These are phyloP conservation scores for Battus philenor DNA, from an alignment of 1,140 invertebrate genomes.

Conservation along the genomic window DNA sequence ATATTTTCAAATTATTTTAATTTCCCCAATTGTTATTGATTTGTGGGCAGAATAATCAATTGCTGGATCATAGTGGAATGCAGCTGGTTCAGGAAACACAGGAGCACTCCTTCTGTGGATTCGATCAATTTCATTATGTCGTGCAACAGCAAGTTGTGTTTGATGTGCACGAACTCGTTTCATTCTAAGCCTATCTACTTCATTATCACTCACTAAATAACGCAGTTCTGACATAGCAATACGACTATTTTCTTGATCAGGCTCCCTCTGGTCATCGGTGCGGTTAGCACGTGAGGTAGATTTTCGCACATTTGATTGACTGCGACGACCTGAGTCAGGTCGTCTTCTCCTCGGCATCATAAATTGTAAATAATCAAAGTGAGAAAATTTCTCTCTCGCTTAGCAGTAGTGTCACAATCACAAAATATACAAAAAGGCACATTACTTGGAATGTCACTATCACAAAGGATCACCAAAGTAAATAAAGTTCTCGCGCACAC, in stretches of 20 bases:
- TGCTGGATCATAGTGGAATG: constrained; percentile 27
- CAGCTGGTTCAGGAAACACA: too few relatives aligned
- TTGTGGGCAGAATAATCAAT: constrained; percentile 29
- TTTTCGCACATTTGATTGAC: constrained; percentile 34
- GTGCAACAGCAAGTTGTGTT: constrained; percentile 33
- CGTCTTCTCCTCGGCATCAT: constrained; percentile 35
- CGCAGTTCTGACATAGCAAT: constrained; percentile 34
- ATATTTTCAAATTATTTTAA: constrained; percentile 7
- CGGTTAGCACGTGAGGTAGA: constrained; percentile 30
- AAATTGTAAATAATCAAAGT: constrained; percentile 26
- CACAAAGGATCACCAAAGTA: constrained; percentile 26
- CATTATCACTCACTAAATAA: constrained; percentile 35
- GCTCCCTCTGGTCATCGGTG: constrained; percentile 32
- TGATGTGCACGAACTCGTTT: constrained; percentile 42
- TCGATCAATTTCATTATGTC: constrained; percentile 33
- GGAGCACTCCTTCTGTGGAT: constrained; percentile 29
- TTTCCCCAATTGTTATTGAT: constrained; percentile 19
- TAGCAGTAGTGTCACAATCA: too few relatives aligned
- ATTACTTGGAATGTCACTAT: too few relatives aligned
- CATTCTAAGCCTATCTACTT: constrained; percentile 42
- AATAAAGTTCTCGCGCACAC: constrained; percentile 28
- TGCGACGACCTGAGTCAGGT: constrained; percentile 34
- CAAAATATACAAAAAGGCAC: too few relatives aligned
- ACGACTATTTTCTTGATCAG: constrained; percentile 30
- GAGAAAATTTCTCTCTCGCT: constrained; percentile 29